Conservation (phyloP, 2,113 vertebrate genomes). For the Ivindomyrus marchei region DNA sequence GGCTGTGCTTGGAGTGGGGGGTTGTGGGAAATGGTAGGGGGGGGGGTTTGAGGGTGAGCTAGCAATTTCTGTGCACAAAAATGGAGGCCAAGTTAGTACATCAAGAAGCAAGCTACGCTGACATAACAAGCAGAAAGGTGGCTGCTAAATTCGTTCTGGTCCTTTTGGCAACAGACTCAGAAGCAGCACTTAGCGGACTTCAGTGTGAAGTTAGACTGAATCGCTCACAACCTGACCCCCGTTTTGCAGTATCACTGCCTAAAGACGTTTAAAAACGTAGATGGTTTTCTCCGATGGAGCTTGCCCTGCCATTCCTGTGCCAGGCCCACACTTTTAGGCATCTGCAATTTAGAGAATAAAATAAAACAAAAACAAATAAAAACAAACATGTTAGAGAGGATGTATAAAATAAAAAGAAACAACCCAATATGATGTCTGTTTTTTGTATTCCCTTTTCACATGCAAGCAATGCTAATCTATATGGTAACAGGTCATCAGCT, state of each 20-base stretch:
- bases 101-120: conserved; percentile 18
- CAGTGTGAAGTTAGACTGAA: conserved; percentile 26
- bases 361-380: conserved; percentile 48
- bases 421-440: conserved; percentile 12
- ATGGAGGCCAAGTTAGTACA: conserved; percentile 26
- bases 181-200: conserved; percentile 30
- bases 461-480: background rate
- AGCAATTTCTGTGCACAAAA: conserved; percentile 14
- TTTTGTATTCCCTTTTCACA: conserved; percentile 6
- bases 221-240: conserved; percentile 30
- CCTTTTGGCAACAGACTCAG: conserved; percentile 4
- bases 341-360: conserved; percentile 70
- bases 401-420: conserved; percentile 42
- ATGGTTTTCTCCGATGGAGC: conserved; percentile 58
- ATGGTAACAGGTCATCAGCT: background rate
- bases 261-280: conserved; percentile 35
- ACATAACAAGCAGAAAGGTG: conserved; percentile 11
- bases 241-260: conserved; percentile 34
- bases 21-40: background rate
- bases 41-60: background rate
- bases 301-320: conserved; percentile 64
- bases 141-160: conserved; percentile 9
- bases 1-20: background rate
- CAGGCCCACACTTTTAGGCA: conserved; percentile 71
- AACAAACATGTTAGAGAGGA: conserved; percentile 46